A percentile compares a stretch with the other conserved stretches of the same genome.
Evolutionary conservation across 2,888 invertebrate species (phyloP).

Genomic region (Drosophila paramelanica): DNA sequence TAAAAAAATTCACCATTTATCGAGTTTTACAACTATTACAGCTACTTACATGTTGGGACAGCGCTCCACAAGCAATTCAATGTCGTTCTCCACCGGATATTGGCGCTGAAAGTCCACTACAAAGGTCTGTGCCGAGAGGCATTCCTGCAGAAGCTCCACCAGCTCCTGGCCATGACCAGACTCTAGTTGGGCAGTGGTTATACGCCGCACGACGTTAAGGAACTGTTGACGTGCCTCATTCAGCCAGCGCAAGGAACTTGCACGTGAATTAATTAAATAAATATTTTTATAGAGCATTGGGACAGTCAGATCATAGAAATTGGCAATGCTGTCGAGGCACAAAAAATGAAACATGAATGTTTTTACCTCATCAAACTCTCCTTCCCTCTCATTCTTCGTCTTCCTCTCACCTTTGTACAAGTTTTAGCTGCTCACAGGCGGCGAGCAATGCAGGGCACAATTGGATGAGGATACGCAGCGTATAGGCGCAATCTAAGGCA

Average conservation of each 20-base stretch:
- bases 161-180: conserved; percentile 73
- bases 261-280: conserved; percentile 81
- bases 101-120: conserved; percentile 89
- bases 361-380: neutral
- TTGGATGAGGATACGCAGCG: conserved; percentile 89
- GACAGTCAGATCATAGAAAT: conserved; percentile 91
- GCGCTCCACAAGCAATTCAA: conserved; percentile 87
- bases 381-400: neutral
- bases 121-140: conserved; percentile 87
- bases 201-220: conserved; percentile 84
- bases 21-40: neutral
- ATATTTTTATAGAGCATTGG: conserved; percentile 89
- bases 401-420: conserved; percentile 86
- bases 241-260: conserved; percentile 80
- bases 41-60: conserved; percentile 89
- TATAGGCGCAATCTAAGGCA: conserved; percentile 89
- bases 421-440: conserved; percentile 87
- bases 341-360: neutral
- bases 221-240: conserved; percentile 85
- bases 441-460: conserved; percentile 86
- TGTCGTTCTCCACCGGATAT: conserved; percentile 89
- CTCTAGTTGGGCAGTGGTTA: conserved; percentile 84
- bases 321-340: conserved; percentile 87
- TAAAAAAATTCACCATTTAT: neutral
- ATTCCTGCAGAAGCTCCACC: conserved; percentile 85